These are phyloP conservation scores for Drosophila mayaguana DNA, from an alignment of 2,888 invertebrate genomes.

Conservation along the genomic window DNA sequence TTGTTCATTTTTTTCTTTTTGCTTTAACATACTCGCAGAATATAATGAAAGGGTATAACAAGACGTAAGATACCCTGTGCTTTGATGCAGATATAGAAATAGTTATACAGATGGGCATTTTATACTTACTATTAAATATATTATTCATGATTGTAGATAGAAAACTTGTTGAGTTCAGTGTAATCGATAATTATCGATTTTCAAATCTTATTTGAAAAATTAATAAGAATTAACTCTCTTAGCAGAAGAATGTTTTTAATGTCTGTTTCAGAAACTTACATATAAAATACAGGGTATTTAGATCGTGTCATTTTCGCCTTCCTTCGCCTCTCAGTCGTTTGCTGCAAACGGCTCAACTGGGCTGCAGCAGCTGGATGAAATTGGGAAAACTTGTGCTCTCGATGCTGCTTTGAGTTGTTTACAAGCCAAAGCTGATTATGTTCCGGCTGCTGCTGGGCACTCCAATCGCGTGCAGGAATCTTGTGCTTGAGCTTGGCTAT, in stretches of 20 bases:
- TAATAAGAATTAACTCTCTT: neutral
- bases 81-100: neutral
- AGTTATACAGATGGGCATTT: no score
- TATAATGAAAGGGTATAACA: neutral
- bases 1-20: no score
- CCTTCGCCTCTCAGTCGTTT: neutral
- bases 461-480: slow-evolving; percentile 11
- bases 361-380: slow-evolving; percentile 34
- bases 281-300: neutral
- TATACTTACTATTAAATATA: no score
- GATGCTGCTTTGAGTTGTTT: slow-evolving; percentile 40
- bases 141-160: no score
- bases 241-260: neutral
- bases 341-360: slow-evolving; percentile 9
- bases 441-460: slow-evolving; percentile 7
- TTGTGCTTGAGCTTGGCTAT: slow-evolving; percentile 12
- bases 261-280: neutral
- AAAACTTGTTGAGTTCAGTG: neutral
- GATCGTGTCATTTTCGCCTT: neutral
- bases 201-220: neutral
- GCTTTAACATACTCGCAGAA: neutral
- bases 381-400: slow-evolving; percentile 43
- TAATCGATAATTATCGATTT: neutral
- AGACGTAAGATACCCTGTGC: no score
- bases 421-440: slow-evolving; percentile 54